Percentiles rank a stretch among this genome's conserved stretches.
These are phyloP conservation scores for Calycopis cecrops DNA, from an alignment of 1,140 invertebrate species.

Conservation along the genomic window DNA sequence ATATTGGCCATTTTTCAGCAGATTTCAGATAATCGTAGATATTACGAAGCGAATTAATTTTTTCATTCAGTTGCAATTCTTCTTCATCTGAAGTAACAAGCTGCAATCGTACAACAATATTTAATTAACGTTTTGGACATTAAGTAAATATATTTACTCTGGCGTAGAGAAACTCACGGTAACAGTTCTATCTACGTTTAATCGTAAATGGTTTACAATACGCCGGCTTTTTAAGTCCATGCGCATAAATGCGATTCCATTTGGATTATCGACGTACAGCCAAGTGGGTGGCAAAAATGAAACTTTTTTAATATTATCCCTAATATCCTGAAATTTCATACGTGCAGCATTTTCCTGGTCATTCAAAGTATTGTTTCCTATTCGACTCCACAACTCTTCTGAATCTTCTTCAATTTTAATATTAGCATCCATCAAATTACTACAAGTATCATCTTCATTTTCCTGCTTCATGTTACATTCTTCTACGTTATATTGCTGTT, in stretches of 20 bases:
- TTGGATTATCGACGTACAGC: not conserved
- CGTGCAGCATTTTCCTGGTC: no score
- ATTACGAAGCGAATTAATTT: not conserved
- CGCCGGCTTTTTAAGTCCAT: not conserved
- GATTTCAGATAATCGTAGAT: not conserved
- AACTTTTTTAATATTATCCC: not conserved
- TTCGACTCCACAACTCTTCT: no score
- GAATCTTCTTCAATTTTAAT: no score
- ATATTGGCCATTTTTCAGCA: not conserved
- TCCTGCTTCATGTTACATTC: no score
- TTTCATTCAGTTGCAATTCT: conserved; percentile 3
- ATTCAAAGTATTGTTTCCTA: no score
- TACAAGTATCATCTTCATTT: no score
- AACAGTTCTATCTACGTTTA: not conserved
- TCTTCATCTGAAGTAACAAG: not conserved
- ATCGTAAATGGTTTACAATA: not conserved
- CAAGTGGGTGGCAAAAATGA: not conserved
- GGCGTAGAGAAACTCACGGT: not conserved
- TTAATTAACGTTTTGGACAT: not conserved
- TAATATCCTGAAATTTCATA: not conserved
- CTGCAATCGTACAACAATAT: not conserved
- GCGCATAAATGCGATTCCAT: not conserved
- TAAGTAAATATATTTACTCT: not conserved
- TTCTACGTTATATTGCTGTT: no score
- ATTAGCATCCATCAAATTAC: no score